phyloP scores from a whole-genome alignment of 2,888 invertebrate species.

The Archaeoteleia sp. region DNA sequence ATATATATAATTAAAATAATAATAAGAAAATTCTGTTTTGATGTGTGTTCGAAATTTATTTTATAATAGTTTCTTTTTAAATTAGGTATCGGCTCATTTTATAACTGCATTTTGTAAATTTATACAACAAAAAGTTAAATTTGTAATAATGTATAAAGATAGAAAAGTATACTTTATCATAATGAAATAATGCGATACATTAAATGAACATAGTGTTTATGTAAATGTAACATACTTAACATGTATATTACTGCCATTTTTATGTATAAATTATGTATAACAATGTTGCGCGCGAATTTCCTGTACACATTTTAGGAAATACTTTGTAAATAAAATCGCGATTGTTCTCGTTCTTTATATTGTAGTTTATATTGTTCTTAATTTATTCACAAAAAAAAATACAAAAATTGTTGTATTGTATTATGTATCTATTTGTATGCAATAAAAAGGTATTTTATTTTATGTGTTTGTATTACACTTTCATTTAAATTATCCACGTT shows the following conservation, averaged over 20 bases:
- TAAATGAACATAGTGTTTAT: neutral
- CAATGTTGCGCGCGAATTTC: constrained; percentile 13
- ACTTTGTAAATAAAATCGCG: constrained; percentile 42
- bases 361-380: constrained; percentile 45
- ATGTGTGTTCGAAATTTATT: constrained; percentile 15
- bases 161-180: too few relatives aligned
- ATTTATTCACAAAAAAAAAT: constrained; percentile 30
- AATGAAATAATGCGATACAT: neutral
- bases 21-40: constrained; percentile 10
- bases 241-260: constrained; percentile 43
- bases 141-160: too few relatives aligned
- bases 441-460: constrained; percentile 19
- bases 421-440: constrained; percentile 23
- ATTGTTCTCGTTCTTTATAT: constrained; percentile 13
- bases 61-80: neutral
- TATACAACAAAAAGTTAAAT: too few relatives aligned
- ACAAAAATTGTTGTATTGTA: constrained; percentile 23
- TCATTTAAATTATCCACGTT: too few relatives aligned
- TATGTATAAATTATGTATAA: constrained; percentile 41
- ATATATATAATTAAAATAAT: too few relatives aligned
- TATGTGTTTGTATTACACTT: neutral
- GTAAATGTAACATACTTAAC: constrained; percentile 2
- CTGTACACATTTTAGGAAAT: constrained; percentile 12
- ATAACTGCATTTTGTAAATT: neutral
- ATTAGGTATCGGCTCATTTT: neutral